Conservation (phyloP, 2,888 invertebrate species). For the Ectobius pallidus region DNA sequence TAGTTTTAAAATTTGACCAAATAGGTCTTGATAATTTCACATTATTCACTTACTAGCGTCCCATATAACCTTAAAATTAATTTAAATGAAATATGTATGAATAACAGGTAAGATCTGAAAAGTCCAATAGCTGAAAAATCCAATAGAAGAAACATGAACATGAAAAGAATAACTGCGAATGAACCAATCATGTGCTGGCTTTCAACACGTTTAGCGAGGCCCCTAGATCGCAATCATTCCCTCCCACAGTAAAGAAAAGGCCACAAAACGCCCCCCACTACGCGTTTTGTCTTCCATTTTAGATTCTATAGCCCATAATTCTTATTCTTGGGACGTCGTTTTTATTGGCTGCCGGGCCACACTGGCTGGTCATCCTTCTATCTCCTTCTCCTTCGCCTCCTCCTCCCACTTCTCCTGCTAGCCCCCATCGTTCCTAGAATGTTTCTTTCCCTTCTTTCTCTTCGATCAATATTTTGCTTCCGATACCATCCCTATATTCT, state of each 20-base stretch:
- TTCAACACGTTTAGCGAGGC: conserved; percentile 29
- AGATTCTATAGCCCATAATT: conserved; percentile 42
- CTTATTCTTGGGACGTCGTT: conserved; percentile 41
- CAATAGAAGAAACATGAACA: no score
- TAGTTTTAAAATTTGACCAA: no score
- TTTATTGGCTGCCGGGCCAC: conserved; percentile 38
- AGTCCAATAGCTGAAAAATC: no score
- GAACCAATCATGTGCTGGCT: conserved; percentile 36
- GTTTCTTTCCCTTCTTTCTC: conserved; percentile 19
- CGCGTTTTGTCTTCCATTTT: conserved; percentile 40
- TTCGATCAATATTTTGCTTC: conserved; percentile 41
- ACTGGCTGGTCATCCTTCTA: conserved; percentile 37
- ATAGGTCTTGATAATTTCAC: no score
- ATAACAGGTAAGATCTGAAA: no score
- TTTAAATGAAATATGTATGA: no score
- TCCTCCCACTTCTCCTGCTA: conserved; percentile 22
- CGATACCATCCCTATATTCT: conserved; percentile 27
- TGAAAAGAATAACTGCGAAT: conserved; percentile 25
- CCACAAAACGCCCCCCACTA: background rate
- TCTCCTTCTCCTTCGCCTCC: conserved; percentile 24
- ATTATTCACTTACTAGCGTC: no score
- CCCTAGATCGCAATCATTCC: conserved; percentile 30
- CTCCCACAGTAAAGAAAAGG: conserved; percentile 18
- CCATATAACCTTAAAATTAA: no score
- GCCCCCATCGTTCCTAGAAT: conserved; percentile 3